phyloP scores from a whole-genome alignment of 1,140 invertebrate genomes.

The Atta cephalotes region DNA sequence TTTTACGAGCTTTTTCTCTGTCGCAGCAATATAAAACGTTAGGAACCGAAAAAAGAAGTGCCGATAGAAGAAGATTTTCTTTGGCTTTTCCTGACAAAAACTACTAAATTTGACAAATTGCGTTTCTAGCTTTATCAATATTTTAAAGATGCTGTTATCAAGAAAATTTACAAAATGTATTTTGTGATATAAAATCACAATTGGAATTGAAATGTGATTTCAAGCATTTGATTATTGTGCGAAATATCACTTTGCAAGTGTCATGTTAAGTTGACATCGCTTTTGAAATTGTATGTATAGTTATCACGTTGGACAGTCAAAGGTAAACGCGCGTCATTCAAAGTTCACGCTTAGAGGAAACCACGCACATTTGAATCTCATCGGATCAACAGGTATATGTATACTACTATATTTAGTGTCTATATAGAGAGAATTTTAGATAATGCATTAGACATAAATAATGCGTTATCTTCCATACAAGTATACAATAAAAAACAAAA shows the following conservation, averaged over 20 bases:
- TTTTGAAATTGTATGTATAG: neutral
- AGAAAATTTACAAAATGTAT: neutral
- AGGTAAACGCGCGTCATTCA: slow-evolving; percentile 1
- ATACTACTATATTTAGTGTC: slow-evolving; percentile 38
- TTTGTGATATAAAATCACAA: neutral
- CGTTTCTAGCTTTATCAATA: slow-evolving; percentile 17
- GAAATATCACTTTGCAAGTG: neutral
- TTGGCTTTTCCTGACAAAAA: neutral
- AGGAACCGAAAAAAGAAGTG: neutral
- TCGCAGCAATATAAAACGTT: slow-evolving; percentile 23
- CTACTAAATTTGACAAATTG: slow-evolving; percentile 21
- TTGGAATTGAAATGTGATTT: neutral
- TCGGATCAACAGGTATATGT: slow-evolving; percentile 46
- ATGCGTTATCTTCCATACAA: neutral
- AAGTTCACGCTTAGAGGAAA: slow-evolving; percentile 37
- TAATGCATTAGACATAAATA: too few relatives aligned
- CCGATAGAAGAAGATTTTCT: slow-evolving; percentile 21
- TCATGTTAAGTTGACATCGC: slow-evolving; percentile 3
- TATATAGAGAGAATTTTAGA: neutral
- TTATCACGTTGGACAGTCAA: neutral
- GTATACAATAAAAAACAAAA: neutral
- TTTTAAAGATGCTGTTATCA: slow-evolving; percentile 9
- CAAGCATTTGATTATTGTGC: neutral
- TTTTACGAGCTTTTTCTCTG: slow-evolving; percentile 26
- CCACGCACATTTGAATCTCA: neutral